Evolutionary conservation across 2,113 vertebrate genomes (phyloP).

Genomic region (Poecilia latipinna): DNA sequence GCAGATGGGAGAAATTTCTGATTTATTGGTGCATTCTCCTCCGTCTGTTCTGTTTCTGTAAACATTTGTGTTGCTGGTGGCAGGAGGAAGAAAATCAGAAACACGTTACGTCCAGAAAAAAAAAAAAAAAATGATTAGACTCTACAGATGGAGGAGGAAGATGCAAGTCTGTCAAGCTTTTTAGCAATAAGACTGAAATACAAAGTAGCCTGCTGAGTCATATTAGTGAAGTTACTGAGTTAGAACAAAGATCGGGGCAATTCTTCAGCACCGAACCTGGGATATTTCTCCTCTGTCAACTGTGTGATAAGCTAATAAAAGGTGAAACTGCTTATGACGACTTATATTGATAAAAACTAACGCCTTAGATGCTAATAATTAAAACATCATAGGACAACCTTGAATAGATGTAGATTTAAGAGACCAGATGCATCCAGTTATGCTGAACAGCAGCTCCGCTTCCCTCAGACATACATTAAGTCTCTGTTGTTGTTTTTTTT

Average conservation of each 20-base stretch:
- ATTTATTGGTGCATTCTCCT: constrained; percentile 66
- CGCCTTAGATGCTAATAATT: neutral
- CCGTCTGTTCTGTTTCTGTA: constrained; percentile 63
- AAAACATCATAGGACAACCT: neutral
- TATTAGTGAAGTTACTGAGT: constrained; percentile 9
- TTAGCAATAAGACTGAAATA: constrained; percentile 18
- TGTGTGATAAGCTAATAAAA: neutral
- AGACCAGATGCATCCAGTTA: constrained; percentile 23
- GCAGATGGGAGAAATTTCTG: constrained; percentile 74
- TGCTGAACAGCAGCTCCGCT: constrained; percentile 33
- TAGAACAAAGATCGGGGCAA: neutral
- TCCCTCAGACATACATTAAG: constrained; percentile 17
- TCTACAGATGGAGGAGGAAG: constrained; percentile 45
- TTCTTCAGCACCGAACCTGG: neutral
- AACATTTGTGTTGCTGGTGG: constrained; percentile 60
- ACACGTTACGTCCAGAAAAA: constrained; percentile 20
- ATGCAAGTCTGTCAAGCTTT: constrained; percentile 30
- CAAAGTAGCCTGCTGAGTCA: constrained; percentile 16
- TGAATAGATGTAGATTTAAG: constrained; percentile 6
- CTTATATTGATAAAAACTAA: neutral
- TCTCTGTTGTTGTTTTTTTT: constrained; percentile 2
- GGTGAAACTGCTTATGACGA: neutral
- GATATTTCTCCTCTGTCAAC: neutral
- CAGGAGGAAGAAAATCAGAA: constrained; percentile 29
- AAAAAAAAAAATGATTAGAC: constrained; percentile 31